These are phyloP conservation scores for Drosophila kanapiae DNA, from an alignment of 1,140 invertebrate genomes.

Conservation along the genomic window DNA sequence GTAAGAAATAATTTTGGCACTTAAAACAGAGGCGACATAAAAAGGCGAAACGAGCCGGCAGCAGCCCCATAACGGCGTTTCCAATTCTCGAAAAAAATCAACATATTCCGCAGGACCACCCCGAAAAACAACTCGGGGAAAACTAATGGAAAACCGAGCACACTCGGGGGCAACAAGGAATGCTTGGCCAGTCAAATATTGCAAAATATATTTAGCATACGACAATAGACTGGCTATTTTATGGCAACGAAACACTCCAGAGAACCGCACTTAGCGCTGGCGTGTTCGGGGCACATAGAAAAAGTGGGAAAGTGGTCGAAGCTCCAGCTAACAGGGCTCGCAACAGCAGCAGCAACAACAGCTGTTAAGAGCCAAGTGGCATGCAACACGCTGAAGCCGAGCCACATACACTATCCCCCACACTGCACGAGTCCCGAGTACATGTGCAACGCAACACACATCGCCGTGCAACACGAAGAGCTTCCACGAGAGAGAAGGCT, in stretches of 20 bases:
- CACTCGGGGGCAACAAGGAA: constrained; percentile 34
- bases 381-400: constrained; percentile 50
- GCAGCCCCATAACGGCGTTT: constrained; percentile 21
- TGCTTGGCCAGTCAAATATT: constrained; percentile 46
- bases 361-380: constrained; percentile 52
- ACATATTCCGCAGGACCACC: not conserved
- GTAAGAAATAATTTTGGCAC: constrained; percentile 21
- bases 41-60: constrained; percentile 10
- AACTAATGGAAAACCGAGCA: constrained; percentile 17
- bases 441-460: constrained; percentile 41
- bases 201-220: constrained; percentile 61
- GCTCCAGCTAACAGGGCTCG: constrained; percentile 27
- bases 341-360: constrained; percentile 15
- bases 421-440: not conserved
- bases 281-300: constrained; percentile 22
- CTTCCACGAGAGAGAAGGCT: not conserved
- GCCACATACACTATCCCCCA: constrained; percentile 9
- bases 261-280: constrained; percentile 14
- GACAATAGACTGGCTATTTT: constrained; percentile 68
- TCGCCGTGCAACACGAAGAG: constrained; percentile 39
- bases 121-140: constrained; percentile 15
- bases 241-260: constrained; percentile 33
- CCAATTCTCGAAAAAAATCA: constrained; percentile 14
- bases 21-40: constrained; percentile 16
- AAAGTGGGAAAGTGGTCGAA: constrained; percentile 23